Conservation (phyloP, 2,113 vertebrate genomes). For the Ophthalmolycus amberensis region DNA sequence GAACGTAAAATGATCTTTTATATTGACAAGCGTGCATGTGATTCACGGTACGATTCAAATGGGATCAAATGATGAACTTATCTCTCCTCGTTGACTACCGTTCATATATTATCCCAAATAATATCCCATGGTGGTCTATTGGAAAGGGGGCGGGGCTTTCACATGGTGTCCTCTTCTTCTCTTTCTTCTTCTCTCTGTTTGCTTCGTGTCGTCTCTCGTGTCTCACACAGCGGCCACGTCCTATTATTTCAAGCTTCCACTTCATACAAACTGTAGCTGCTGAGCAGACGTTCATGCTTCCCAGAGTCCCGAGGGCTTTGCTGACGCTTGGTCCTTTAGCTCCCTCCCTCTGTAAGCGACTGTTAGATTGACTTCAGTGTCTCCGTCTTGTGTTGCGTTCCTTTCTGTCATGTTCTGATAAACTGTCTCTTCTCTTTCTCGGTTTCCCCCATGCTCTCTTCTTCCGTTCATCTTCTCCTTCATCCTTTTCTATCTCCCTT, state of each 20-base stretch:
- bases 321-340: too few species aligned
- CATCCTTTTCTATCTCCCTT: conserved; percentile 63
- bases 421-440: conserved; percentile 59
- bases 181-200: conserved; percentile 37
- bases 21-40: too few species aligned
- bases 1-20: too few species aligned
- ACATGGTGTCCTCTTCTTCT: conserved; percentile 25
- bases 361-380: conserved; percentile 39
- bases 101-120: background rate
- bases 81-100: background rate
- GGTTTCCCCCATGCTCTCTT: conserved; percentile 48
- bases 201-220: conserved; percentile 56
- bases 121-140: background rate
- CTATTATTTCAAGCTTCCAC: background rate
- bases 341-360: background rate
- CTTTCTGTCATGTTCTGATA: conserved; percentile 51
- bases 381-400: conserved; percentile 51
- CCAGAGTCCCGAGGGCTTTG: background rate
- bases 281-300: background rate
- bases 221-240: conserved; percentile 18
- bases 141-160: background rate
- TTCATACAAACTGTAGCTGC: background rate
- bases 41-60: too few species aligned
- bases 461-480: conserved; percentile 65
- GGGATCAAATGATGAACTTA: background rate